Base-by-base conservation (phyloP, 2,113 vertebrate species). In the Vulpes vulpes region DNA sequence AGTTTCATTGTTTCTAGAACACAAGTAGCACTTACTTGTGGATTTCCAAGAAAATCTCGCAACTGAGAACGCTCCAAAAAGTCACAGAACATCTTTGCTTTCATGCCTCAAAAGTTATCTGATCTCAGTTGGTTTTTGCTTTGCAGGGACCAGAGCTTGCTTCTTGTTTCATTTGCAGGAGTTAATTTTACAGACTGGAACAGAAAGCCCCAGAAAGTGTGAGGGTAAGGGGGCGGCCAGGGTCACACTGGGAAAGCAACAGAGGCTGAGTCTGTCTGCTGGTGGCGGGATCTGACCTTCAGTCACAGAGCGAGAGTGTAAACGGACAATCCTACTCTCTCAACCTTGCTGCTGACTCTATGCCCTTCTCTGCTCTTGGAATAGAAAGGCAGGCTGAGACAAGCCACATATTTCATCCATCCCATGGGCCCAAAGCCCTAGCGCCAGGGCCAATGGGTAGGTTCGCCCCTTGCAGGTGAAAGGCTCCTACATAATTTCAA, bases 1-100 rank as follows among this genome's bases (percentile, higher is more conserved):
- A 30, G 53, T 71, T 67, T 69, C 35, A 12, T 30, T 85, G 89
- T 95, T 81, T 60, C 5, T 55, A 79, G 79, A 95, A 81, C 15
- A 74, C 49, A 38, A 67, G 11, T 1, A 67, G 11, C 43, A 38
- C 27, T 76, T 53, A 22, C 8, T 30, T 94, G 27, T 51, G 76
- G 55, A 84, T 95, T 94, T 97, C 71, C 22, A 79, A 82, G 86
- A 95, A 96, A 73, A 86, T 78, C 7, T 49, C 1, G 3, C 67
- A 85, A 85, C 20, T 71, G 64, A 53, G 25, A 89, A 81, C 16
- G 25, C 19, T 81, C 84, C 11, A 0, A 73, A 96, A 80, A 35
- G 59, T 83, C 80, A 16, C 23, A 74, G 55, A 92, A 55, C 60
- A 53, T 81, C 35, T 90, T 67, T 15, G 78, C 65, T 92, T 96